Conservation (phyloP, 2,797 vertebrate species). For the Erithacus rubecula region DNA sequence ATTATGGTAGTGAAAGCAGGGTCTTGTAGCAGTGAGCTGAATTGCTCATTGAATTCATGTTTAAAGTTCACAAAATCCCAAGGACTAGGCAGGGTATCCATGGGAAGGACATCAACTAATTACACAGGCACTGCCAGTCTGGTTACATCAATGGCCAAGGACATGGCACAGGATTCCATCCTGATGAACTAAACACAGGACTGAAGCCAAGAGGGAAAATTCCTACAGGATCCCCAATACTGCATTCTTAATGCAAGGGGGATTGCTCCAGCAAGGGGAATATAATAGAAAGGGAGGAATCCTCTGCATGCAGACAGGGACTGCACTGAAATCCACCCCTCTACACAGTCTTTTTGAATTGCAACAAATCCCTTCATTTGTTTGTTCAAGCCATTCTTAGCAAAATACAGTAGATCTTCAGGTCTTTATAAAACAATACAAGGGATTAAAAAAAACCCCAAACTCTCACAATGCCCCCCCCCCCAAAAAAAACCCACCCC, state of each 20-base stretch:
- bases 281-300: background rate
- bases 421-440: background rate
- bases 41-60: background rate
- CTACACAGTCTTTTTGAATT: background rate
- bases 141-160: background rate
- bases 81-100: accelerated
- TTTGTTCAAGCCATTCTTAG: background rate
- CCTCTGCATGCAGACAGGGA: background rate
- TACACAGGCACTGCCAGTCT: background rate
- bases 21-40: background rate
- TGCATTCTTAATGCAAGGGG: background rate
- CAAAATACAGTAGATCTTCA: background rate
- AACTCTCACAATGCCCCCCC: background rate
- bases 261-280: background rate
- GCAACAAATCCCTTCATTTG: background rate
- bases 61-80: background rate
- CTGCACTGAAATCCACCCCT: background rate
- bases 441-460: accelerated
- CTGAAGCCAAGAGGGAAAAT: background rate
- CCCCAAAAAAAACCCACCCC: too few species aligned
- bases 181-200: background rate
- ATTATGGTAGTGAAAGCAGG: background rate
- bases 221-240: background rate
- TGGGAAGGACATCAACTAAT: background rate
- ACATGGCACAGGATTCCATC: background rate